Base-by-base conservation (phyloP, 2,797 vertebrate species). In the Micromesistius poutassou region DNA sequence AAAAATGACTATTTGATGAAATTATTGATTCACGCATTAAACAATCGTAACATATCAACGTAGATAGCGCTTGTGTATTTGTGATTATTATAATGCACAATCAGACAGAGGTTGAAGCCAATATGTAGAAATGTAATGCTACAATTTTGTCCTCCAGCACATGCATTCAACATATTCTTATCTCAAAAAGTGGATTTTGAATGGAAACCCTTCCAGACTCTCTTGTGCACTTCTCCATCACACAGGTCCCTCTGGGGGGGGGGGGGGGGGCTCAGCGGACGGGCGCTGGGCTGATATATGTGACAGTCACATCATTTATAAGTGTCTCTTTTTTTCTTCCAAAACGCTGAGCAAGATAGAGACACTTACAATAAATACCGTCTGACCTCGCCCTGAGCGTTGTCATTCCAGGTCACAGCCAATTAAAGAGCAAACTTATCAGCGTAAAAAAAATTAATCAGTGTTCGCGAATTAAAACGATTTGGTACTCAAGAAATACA, bases 241-340 rank as follows among this genome's bases (percentile, higher is more conserved):
- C 79, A 79, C 82, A 14, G 81, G 81, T 87, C 89, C 88, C 89
- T 90, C 86, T 87, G 79, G 80, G 81, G 77, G 78, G 85, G 77
- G 79, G 77, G 77, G 80, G 85, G 71, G 83, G 80, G 76, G 35
- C 72, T 38, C 7, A 36, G 16, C 16, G 72, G 76, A 77, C 73
- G 78, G 82, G 81, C 86, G 84, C 88, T 91, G 82, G 74, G 75
- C 87, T 91, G 88, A 92, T 91, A 81, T 88, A 92, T 86, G 86
- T 79, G 77, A 71, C 71, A 78, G 73, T 81, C 74, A 83, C 87
- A 89, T 88, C 85, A 81, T 83, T 86, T 87, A 76, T 90, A 88
- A 91, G 87, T 85, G 80, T 79, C 88, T 83, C n/a, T 9, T 62
- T 62, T 19, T 62, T 25, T 2, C 55, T 62, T 25, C 55, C 46